A percentile compares a stretch with the other conserved stretches of the same genome.
Conservation (phyloP, 1,140 invertebrate species). For the Metopolophium dirhodum region DNA sequence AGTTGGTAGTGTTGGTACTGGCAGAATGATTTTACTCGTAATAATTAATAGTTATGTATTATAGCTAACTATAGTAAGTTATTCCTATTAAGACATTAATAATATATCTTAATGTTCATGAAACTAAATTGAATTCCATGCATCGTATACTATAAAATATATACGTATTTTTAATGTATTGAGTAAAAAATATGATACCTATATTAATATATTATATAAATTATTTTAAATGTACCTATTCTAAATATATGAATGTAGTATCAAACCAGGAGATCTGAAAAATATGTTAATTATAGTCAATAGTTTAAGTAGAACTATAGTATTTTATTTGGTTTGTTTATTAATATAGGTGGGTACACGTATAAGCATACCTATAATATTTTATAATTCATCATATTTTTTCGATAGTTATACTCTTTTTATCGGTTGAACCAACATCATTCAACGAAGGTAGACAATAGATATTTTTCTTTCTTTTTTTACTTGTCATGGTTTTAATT, state of each 20-base stretch:
- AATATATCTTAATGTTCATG: background rate
- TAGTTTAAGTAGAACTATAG: background rate
- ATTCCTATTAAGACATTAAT: background rate
- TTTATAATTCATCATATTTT: background rate
- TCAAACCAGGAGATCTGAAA: background rate
- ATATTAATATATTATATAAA: background rate
- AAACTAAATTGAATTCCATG: background rate
- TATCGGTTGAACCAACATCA: background rate
- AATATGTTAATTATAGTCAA: background rate
- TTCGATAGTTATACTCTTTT: background rate
- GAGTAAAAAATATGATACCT: background rate
- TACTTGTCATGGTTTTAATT: constrained; percentile 42
- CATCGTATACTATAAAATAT: background rate
- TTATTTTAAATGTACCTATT: background rate
- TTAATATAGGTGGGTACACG: background rate
- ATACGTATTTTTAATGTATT: background rate
- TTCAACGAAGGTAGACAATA: background rate
- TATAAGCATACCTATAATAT: background rate
- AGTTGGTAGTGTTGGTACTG: too few relatives aligned
- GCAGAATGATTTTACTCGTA: too few relatives aligned
- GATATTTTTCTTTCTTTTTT: constrained; percentile 14
- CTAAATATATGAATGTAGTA: background rate
- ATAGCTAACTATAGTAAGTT: background rate
- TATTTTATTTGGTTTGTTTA: background rate
- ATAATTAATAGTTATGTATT: too few relatives aligned